Base-by-base conservation (phyloP, 92 coral and sea anemone species). In the Epizoanthus stellaris region DNA sequence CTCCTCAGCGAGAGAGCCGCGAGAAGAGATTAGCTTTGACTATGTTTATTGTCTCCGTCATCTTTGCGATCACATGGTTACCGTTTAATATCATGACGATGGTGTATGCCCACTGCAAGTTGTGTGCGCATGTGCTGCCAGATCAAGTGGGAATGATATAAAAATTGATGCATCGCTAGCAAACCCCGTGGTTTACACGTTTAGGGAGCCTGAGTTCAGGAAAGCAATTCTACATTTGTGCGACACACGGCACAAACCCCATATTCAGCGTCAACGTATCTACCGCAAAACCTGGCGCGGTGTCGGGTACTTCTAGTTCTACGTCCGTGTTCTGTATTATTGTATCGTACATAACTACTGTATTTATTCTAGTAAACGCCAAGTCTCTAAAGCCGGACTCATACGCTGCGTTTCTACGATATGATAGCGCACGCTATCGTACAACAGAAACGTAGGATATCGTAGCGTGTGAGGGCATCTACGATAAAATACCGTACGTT, bases 151-250 rank as follows among this genome's bases (percentile, higher is more conserved):
- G 77, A 16, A 72, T 72, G 77, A 20, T 72, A 72, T 43, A 61
- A 5, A 72, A 72, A 47, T 61, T 72, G 60, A 72, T 72, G 77
- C 77, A 72, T 72, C 77, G 52, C 77, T 72, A 14, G 77, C 77
- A 1, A 72, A 72, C 77, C 77, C 77, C 1, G 60, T 72, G 10
- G 34, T 72, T 47, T 72, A 72, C 60, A 72, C 77, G 20, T 72
- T 72, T 6, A 38, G 77, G 34, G 77, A 72, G 38, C 77, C 77
- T 25, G 76, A 43, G 5, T 72, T 72, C 77, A 54, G 77, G 21
- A 8, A n/a, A 25, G 57, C 77, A 25, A 47, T 72, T 21, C 59
- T 72, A 47, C n/a, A 49, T 20, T 45, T 72, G 77, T 72, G 77
- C 23, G 77, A 11, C 12, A 0, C 58, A 16, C 38, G 20, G 14